Evolutionary conservation across 2,113 vertebrate genomes (phyloP), one percentile per base, ranked within the genome.

Genomic region (Mionectes macconnelli): DNA sequence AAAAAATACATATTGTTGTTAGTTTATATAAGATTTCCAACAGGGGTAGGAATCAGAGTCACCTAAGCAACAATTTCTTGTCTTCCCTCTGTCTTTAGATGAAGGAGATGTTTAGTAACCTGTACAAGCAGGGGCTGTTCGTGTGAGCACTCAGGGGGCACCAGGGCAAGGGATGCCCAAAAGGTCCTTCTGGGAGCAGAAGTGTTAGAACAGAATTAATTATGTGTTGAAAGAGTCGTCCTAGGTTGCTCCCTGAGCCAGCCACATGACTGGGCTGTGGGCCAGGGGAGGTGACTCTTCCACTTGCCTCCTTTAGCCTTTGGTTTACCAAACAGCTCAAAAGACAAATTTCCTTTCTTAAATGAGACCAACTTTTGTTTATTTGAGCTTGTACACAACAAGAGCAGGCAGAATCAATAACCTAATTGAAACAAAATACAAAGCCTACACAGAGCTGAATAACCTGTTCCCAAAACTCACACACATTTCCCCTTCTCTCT

Each of bases 61-160:
- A 59, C 66, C 16, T 53, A 44, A 85, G 37, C 31, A 80, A 14
- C 15, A 53, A 28, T 25, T 74, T 37, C 40, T 47, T 73, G n/a
- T 40, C 62, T 83, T 28, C 16, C 31, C 60, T 3, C 31, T 56
- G 27, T 52, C 11, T 50, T 93, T 68, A 25, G 31, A 12, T 24
- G 17, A 30, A 3, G 53, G 2, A 15, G 23, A 62, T 47, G 16
- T 44, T 68, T 13, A 35, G 62, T 12, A 53, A 27, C 25, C 74
- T n/a, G 12, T 27, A 30, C 31, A 17, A 42, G 40, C 14, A 37
- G 22, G 27, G 15, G 13, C 42, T 40, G 23, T 27, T 62, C 2
- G 1, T 12, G 8, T 10, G 47, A 24, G 14, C 0, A 2, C 8
- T 44, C 8, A 18, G 16, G 24, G 15, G 25, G 6, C 35, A n/a